phyloP scores from a whole-genome alignment of 2,888 invertebrate species.

The Orchestes rusci region DNA sequence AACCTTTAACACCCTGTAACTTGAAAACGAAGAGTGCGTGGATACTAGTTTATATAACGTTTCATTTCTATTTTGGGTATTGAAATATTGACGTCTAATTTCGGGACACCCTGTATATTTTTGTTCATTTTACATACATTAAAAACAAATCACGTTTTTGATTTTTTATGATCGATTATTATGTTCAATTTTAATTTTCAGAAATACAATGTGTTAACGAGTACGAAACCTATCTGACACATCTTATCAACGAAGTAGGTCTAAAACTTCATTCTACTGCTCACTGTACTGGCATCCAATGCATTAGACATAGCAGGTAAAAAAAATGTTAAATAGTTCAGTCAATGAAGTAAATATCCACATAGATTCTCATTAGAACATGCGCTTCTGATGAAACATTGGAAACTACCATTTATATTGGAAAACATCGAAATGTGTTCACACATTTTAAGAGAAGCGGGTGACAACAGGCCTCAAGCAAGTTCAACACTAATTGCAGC shows the following conservation, averaged over 20 bases:
- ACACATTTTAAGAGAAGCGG: slow-evolving; percentile 48
- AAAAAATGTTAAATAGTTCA: slow-evolving; percentile 1
- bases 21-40: no score
- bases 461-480: slow-evolving; percentile 43
- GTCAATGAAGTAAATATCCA: no score
- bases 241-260: slow-evolving; percentile 79
- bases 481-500: slow-evolving; percentile 27
- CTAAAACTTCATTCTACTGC: slow-evolving; percentile 71
- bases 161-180: no score
- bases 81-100: no score
- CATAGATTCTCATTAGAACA: slow-evolving; percentile 60
- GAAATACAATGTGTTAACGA: slow-evolving; percentile 87
- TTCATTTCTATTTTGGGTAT: no score
- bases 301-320: slow-evolving; percentile 64
- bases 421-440: slow-evolving; percentile 56
- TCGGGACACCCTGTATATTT: no score
- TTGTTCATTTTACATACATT: no score
- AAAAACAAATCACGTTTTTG: no score
- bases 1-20: no score
- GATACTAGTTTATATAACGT: no score
- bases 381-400: slow-evolving; percentile 76
- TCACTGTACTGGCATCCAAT: slow-evolving; percentile 70
- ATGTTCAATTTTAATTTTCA: slow-evolving; percentile 37
- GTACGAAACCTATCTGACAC: slow-evolving; percentile 66
- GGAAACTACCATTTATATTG: slow-evolving; percentile 63